These are phyloP conservation scores for Eristalis tenax DNA, from an alignment of 2,888 invertebrate genomes.

Conservation along the genomic window DNA sequence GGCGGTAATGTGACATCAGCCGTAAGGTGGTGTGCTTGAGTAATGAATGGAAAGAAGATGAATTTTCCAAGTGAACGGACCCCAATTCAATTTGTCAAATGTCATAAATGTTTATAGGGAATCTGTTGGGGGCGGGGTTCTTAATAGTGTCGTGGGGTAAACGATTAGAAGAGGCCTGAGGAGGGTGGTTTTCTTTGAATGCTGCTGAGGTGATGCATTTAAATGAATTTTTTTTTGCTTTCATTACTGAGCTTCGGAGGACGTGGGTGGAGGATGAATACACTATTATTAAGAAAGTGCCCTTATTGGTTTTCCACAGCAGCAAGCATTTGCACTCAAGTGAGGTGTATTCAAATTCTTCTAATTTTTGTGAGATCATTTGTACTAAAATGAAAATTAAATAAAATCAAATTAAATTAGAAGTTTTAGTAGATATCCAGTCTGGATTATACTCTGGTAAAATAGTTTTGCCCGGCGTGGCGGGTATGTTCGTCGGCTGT, in stretches of 20 bases:
- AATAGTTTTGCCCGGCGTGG: no score
- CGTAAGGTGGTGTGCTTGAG: conserved; percentile 39
- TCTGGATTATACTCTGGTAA: no score
- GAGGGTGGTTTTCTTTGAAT: conserved; percentile 10
- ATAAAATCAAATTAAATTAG: no score
- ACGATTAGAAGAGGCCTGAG: conserved; percentile 34
- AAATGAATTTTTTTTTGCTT: conserved; percentile 50
- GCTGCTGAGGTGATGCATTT: conserved; percentile 48
- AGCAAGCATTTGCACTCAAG: neutral
- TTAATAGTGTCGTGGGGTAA: conserved; percentile 16
- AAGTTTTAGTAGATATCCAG: no score
- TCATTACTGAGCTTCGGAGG: neutral
- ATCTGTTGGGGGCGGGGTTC: neutral
- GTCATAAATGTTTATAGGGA: conserved; percentile 67
- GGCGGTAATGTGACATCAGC: conserved; percentile 64
- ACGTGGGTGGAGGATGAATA: neutral
- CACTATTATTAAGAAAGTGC: neutral
- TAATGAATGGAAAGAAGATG: conserved; percentile 74
- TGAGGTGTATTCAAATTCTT: neutral
- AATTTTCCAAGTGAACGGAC: conserved; percentile 78
- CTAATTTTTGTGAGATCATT: neutral
- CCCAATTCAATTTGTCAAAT: conserved; percentile 80
- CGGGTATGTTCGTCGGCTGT: no score
- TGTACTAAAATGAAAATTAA: neutral
- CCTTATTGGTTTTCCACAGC: neutral